Percentiles rank a stretch among this genome's conserved stretches.
These are phyloP conservation scores for Aurelia sp. DNA, from an alignment of 30 jellyfish, hydroid and myxozoan species.

Conservation along the genomic window DNA sequence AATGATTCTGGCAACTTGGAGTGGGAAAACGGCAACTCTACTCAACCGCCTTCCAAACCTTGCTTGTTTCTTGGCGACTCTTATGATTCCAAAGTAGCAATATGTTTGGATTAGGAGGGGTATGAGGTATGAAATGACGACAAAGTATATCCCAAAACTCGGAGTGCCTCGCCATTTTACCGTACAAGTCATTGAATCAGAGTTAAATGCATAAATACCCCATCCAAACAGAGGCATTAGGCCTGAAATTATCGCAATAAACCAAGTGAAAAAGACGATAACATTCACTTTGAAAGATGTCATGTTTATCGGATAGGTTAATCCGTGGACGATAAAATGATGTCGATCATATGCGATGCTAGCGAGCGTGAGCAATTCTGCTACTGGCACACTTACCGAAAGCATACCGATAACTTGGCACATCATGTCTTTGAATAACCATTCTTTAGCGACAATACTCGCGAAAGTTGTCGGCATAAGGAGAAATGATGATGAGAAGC, in stretches of 20 bases:
- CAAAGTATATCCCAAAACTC: conserved; percentile 39
- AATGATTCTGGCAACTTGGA: conserved; percentile 67
- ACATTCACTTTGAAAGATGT: conserved; percentile 61
- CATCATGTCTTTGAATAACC: conserved; percentile 53
- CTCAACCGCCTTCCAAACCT: conserved; percentile 77
- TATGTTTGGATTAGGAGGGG: conserved; percentile 55
- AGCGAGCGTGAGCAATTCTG: conserved; percentile 52
- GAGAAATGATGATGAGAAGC: conserved; percentile 10
- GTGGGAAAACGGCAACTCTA: conserved; percentile 78
- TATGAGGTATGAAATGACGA: conserved; percentile 21
- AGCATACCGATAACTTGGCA: conserved; percentile 67
- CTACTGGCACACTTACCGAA: conserved; percentile 25
- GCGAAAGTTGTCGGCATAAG: conserved; percentile 56
- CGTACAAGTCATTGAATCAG: conserved; percentile 41
- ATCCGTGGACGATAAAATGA: conserved; percentile 72
- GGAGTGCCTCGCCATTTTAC: conserved; percentile 46
- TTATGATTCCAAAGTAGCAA: conserved; percentile 51
- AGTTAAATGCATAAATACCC: conserved; percentile 41
- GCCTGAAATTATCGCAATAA: conserved; percentile 55
- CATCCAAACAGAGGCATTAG: conserved; percentile 83
- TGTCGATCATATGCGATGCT: conserved; percentile 72
- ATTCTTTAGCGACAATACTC: conserved; percentile 9
- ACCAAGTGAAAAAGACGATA: conserved; percentile 58
- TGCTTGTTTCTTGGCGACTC: conserved; percentile 77
- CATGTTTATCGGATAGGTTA: conserved; percentile 67